These are phyloP conservation scores for Alectura lathami DNA, from an alignment of 2,113 vertebrate genomes.

Conservation along the genomic window DNA sequence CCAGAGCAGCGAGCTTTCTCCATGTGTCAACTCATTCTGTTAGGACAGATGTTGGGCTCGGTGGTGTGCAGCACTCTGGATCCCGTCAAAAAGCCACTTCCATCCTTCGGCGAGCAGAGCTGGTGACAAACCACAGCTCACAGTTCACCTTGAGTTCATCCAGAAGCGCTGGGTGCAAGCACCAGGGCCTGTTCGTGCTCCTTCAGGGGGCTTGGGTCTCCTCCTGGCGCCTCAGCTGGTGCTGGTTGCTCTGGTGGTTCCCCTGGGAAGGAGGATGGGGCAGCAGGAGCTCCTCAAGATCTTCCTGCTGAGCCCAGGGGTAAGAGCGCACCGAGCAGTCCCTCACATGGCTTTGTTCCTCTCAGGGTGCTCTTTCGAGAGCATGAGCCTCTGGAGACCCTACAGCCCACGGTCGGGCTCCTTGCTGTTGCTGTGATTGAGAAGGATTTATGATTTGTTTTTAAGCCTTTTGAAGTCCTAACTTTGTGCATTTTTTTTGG, in stretches of 20 bases:
- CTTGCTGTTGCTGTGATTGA: slow-evolving; percentile 7
- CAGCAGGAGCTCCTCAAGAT: neutral
- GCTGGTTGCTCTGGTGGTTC: neutral
- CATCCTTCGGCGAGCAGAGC: neutral
- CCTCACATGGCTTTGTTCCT: slow-evolving; percentile 11
- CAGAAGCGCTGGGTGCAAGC: neutral
- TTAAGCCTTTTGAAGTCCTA: slow-evolving; percentile 36
- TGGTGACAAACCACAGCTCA: neutral
- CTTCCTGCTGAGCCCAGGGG: neutral
- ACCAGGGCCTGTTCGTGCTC: neutral
- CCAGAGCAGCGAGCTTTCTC: neutral
- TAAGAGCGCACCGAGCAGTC: neutral
- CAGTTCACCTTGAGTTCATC: slow-evolving; percentile 14
- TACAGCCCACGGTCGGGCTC: neutral
- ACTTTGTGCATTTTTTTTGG: neutral
- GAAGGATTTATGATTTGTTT: neutral
- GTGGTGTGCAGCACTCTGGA: neutral
- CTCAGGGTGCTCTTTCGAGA: neutral
- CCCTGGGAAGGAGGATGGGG: neutral
- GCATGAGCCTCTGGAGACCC: neutral
- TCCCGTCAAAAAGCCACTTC: slow-evolving; percentile 42
- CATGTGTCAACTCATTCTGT: slow-evolving; percentile 23
- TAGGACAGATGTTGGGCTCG: slow-evolving; percentile 42
- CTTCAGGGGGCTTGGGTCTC: neutral
- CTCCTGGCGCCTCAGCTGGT: neutral